Evolutionary conservation across 2,888 invertebrate species (phyloP).

Genomic region (Ectobius pallidus): DNA sequence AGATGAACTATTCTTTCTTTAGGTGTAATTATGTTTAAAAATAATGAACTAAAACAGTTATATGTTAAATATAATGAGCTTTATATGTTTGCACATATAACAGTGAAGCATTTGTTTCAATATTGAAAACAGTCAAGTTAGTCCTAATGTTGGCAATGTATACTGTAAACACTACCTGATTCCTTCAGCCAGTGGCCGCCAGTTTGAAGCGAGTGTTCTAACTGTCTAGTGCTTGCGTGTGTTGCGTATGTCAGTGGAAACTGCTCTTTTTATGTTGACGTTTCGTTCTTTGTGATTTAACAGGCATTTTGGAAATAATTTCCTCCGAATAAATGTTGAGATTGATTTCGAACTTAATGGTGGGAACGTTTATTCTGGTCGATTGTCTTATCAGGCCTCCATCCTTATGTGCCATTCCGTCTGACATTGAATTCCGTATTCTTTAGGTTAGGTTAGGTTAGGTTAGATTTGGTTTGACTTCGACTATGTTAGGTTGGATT

Average conservation of each 20-base stretch:
- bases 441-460: not conserved
- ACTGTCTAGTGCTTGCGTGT: not conserved
- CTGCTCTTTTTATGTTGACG: not conserved
- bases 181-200: not conserved
- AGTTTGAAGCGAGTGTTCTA: conserved; percentile 13
- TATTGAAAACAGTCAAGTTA: too few species aligned
- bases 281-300: not conserved
- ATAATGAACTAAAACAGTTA: too few species aligned
- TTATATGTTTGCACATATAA: too few species aligned
- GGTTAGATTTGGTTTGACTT: not conserved
- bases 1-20: too few species aligned
- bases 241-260: not conserved
- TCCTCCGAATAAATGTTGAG: too few species aligned
- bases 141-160: not conserved
- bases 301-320: too few species aligned
- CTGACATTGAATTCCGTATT: not conserved
- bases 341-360: too few species aligned
- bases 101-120: too few species aligned
- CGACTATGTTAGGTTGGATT: not conserved
- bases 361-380: too few species aligned
- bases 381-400: too few species aligned
- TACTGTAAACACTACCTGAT: not conserved
- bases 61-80: too few species aligned
- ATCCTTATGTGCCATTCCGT: not conserved
- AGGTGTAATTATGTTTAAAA: too few species aligned